phyloP scores from a whole-genome alignment of 2,113 vertebrate genomes.

The Amphiprion ocellaris region DNA sequence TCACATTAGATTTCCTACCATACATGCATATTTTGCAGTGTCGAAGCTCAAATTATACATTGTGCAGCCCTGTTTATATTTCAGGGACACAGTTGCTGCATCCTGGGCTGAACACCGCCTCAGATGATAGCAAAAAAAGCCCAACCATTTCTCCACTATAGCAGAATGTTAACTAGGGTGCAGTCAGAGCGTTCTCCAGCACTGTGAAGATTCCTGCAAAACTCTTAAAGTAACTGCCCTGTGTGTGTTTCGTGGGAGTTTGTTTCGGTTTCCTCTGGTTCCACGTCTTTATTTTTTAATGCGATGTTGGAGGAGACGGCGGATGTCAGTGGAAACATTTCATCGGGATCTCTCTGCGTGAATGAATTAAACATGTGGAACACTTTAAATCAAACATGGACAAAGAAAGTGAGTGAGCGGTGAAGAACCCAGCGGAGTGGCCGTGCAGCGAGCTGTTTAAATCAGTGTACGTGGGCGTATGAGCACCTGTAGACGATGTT shows the following conservation, averaged over 20 bases:
- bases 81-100: too few relatives aligned
- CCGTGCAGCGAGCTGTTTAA: background rate
- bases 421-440: background rate
- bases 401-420: slow-evolving; percentile 4
- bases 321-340: slow-evolving; percentile 7
- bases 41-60: too few relatives aligned
- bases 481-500: slow-evolving; percentile 85
- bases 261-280: slow-evolving; percentile 5
- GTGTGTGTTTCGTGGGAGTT: background rate
- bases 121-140: background rate
- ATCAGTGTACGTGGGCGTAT: background rate
- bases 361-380: slow-evolving; percentile 26
- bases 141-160: background rate
- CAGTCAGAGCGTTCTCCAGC: too few relatives aligned
- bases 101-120: too few relatives aligned
- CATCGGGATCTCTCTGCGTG: slow-evolving; percentile 4
- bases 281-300: slow-evolving; percentile 28
- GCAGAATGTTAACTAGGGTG: too few relatives aligned
- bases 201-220: background rate
- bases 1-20: too few relatives aligned
- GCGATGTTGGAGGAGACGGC: background rate
- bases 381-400: slow-evolving; percentile 30
- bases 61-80: too few relatives aligned
- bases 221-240: background rate
- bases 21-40: too few relatives aligned